These are phyloP conservation scores for Drosophila emarginata DNA, from an alignment of 2,888 invertebrate genomes.

Conservation along the genomic window DNA sequence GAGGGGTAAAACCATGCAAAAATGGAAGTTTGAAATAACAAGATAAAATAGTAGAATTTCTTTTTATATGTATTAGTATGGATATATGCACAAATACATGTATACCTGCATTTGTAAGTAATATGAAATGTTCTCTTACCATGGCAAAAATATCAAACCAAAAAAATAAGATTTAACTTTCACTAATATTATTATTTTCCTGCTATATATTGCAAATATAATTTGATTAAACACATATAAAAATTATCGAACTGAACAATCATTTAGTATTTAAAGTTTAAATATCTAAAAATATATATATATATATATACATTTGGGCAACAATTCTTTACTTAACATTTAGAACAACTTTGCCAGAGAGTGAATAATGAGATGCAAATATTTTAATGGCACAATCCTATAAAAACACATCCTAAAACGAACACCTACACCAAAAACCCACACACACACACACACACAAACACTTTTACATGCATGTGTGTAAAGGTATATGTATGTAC, in stretches of 20 bases:
- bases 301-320: not conserved
- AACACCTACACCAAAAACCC: not conserved
- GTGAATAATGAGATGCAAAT: constrained; percentile 75
- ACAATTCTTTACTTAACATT: constrained; percentile 1
- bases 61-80: not conserved
- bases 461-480: not conserved
- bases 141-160: not conserved
- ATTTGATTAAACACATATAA: too few relatives aligned
- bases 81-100: not conserved
- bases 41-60: not conserved
- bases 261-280: too few relatives aligned
- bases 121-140: too few relatives aligned
- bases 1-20: constrained; percentile 22
- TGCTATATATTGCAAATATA: too few relatives aligned
- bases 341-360: constrained; percentile 25
- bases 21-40: constrained; percentile 20
- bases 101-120: not conserved
- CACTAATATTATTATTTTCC: not conserved
- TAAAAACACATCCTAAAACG: constrained; percentile 28
- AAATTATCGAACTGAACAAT: too few relatives aligned
- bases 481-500: not conserved
- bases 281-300: too few relatives aligned
- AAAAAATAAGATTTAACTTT: not conserved
- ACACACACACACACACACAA: constrained; percentile 16
- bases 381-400: constrained; percentile 70